A percentile compares a stretch with the other conserved stretches of the same genome.
Evolutionary conservation across 2,888 invertebrate species (phyloP).

Genomic region (Trichogramma dendrolimi): DNA sequence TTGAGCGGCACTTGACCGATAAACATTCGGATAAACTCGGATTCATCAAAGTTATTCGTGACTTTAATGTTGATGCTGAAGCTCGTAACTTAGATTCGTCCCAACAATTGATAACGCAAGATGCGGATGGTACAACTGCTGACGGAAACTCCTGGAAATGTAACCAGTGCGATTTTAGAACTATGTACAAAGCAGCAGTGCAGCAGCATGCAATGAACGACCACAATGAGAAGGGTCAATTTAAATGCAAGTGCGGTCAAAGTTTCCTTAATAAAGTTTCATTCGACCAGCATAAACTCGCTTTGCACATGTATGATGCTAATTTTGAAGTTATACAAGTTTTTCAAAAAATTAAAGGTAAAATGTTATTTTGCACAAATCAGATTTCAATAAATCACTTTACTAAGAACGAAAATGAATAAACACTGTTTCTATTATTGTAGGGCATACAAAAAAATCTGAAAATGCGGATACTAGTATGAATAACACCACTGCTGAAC

Average conservation of each 20-base stretch:
- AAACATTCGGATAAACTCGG: constrained; percentile 57
- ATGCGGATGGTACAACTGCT: too few relatives aligned
- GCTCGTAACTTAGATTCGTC: too few relatives aligned
- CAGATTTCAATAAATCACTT: not conserved
- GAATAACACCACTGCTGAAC: constrained; percentile 33
- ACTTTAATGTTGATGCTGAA: constrained; percentile 16
- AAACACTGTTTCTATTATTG: not conserved
- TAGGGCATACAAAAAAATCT: constrained; percentile 10
- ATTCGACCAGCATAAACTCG: constrained; percentile 60
- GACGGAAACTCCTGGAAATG: constrained; percentile 68
- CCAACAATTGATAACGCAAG: too few relatives aligned
- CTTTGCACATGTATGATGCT: constrained; percentile 56
- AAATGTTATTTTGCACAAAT: constrained; percentile 18
- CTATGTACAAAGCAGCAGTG: constrained; percentile 60
- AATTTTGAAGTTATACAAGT: constrained; percentile 40
- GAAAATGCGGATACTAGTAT: constrained; percentile 1
- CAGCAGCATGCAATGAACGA: constrained; percentile 57
- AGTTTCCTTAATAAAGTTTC: constrained; percentile 56
- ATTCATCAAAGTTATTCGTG: constrained; percentile 54
- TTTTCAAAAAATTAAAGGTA: constrained; percentile 55
- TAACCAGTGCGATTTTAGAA: constrained; percentile 63
- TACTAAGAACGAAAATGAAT: not conserved
- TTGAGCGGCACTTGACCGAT: constrained; percentile 66
- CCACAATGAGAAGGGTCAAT: constrained; percentile 67
- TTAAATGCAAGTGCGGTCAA: constrained; percentile 67